These are phyloP conservation scores for Cavia aperea DNA, from an alignment of 2,113 vertebrate species.

Conservation along the genomic window DNA sequence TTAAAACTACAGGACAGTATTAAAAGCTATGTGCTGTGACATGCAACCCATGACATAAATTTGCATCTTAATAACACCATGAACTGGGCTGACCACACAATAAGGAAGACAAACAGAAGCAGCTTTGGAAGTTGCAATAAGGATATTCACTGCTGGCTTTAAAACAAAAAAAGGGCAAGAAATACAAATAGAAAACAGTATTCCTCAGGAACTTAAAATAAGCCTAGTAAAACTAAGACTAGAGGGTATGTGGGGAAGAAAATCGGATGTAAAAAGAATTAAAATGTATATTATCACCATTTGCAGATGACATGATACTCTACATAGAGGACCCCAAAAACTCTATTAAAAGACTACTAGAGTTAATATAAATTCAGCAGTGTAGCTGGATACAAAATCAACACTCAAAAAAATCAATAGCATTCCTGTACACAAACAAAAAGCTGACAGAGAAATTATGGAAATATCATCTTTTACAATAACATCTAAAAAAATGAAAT, in stretches of 20 bases:
- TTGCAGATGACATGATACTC: too few relatives aligned
- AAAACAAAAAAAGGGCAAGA: constrained; percentile 8
- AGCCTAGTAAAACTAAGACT: neutral
- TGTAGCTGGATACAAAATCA: too few relatives aligned
- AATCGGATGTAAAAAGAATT: neutral
- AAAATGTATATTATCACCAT: too few relatives aligned
- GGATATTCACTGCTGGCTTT: neutral
- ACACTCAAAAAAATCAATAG: too few relatives aligned
- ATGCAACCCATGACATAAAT: neutral
- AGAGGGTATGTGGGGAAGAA: neutral
- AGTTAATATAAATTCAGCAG: too few relatives aligned
- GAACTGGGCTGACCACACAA: neutral
- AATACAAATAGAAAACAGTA: constrained; percentile 12
- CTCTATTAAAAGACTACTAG: too few relatives aligned
- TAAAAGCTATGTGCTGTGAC: neutral
- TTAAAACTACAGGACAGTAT: neutral
- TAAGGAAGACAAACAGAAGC: neutral
- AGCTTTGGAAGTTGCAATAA: neutral
- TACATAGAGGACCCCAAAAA: too few relatives aligned
- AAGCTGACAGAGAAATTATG: too few relatives aligned
- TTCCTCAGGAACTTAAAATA: constrained; percentile 21
- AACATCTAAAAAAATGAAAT: too few relatives aligned
- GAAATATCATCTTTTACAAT: too few relatives aligned
- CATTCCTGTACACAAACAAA: too few relatives aligned
- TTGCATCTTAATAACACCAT: neutral